A percentile compares a stretch with the other conserved stretches of the same genome.
Evolutionary conservation across 2,113 vertebrate genomes (phyloP).

Genomic region (Lanius ludovicianus): DNA sequence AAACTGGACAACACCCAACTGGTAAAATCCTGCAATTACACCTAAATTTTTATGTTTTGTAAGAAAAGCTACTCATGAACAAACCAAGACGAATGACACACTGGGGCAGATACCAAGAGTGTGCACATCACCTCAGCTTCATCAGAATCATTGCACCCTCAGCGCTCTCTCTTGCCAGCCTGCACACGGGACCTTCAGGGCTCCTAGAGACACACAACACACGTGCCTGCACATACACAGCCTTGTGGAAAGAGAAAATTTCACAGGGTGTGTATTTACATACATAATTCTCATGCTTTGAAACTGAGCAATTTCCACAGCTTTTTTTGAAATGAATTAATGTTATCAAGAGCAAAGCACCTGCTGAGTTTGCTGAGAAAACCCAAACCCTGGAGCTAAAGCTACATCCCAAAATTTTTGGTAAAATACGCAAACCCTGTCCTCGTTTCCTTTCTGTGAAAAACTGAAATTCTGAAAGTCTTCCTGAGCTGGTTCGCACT

Average conservation of each 20-base stretch:
- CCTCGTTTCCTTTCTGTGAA: background rate
- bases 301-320: background rate
- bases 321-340: background rate
- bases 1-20: background rate
- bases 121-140: background rate
- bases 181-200: background rate
- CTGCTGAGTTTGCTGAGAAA: background rate
- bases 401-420: background rate
- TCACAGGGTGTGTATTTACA: background rate
- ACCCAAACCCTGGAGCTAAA: background rate
- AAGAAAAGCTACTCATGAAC: background rate
- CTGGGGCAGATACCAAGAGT: background rate
- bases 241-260: background rate
- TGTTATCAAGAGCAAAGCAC: background rate
- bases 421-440: background rate
- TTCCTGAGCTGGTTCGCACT: background rate
- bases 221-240: accelerated
- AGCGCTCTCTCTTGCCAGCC: background rate
- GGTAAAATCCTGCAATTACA: background rate
- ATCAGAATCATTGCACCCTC: background rate
- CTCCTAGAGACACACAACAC: background rate
- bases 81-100: background rate
- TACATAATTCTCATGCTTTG: background rate
- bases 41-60: background rate
- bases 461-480: background rate